Evolutionary conservation across 2,113 vertebrate genomes (phyloP), one percentile per base, ranked within the genome.

Genomic region (Phyllostomus hastatus): DNA sequence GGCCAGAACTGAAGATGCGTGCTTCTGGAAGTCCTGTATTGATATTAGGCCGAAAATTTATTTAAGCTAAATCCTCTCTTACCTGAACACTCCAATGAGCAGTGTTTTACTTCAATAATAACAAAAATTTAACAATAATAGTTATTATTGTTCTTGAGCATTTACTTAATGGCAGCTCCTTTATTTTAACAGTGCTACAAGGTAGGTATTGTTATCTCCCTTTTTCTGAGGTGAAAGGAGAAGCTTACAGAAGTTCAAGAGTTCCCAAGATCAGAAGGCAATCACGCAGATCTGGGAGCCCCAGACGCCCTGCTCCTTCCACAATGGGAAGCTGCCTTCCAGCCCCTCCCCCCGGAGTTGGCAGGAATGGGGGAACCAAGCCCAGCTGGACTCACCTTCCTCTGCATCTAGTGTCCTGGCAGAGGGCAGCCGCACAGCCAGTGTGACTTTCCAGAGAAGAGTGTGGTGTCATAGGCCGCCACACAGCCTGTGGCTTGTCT

Each of bases 151-250:
- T 95, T 82, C 81, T 81, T 15, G 22, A 87, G 75, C 46, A 85
- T 66, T 91, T 92, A 35, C 46, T 87, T 91, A 91, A 50, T 72
- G 52, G 11, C 15, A 38, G 38, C 7, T 28, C 22, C 11, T 94
- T 78, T 85, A 88, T 90, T 52, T 46, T n/a, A 88, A 70, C 16
- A 50, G 33, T 95, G 64, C 35, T 79, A 4, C 6, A 14, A 84
- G 48, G 22, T 73, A 66, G 38, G 24, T 35, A 35, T 11, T 89
- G 48, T 52, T 89, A 52, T 86, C 79, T 69, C 33, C 38, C 48
- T 72, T 95, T 78, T 41, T 73, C 17, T 92, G 89, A 81, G 54
- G 72, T 81, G 95, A 91, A 96, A 94, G 82, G 43, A 92, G 92
- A 87, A 88, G 43, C 33, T 91, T 38, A 64, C 3, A 43, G 76